Percentiles rank a stretch among this genome's conserved stretches.
Evolutionary conservation across 2,113 vertebrate genomes (phyloP).

Genomic region (Rana temporaria): DNA sequence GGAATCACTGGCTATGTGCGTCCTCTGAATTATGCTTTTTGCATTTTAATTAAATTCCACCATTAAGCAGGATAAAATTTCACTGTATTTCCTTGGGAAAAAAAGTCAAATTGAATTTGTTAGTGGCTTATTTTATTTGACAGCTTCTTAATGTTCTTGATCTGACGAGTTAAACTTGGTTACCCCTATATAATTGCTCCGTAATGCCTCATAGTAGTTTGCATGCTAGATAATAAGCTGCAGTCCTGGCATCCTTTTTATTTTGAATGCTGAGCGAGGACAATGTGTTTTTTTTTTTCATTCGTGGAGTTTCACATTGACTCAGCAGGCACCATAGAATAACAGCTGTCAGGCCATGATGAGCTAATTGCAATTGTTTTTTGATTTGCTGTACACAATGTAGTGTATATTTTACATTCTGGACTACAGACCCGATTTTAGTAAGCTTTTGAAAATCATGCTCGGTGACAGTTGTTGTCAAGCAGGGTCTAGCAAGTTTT

Average conservation of each 20-base stretch:
- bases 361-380: not conserved
- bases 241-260: conserved; percentile 1
- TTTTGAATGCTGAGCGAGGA: not conserved
- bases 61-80: conserved; percentile 30
- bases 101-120: conserved; percentile 74
- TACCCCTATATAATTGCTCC: conserved; percentile 70
- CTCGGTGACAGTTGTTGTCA: too few species aligned
- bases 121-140: conserved; percentile 76
- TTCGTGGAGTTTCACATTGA: not conserved
- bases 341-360: conserved; percentile 4
- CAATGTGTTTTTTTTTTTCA: not conserved
- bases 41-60: conserved; percentile 34
- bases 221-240: conserved; percentile 61
- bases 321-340: conserved; percentile 3
- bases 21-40: conserved; percentile 9
- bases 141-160: conserved; percentile 70
- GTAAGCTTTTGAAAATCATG: not conserved
- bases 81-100: conserved; percentile 61
- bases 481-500: too few species aligned
- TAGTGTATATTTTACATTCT: not conserved
- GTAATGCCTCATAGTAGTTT: conserved; percentile 62
- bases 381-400: not conserved
- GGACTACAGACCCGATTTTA: not conserved
- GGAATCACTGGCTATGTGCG: conserved; percentile 10
- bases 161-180: conserved; percentile 76